Percentiles rank a stretch among this genome's conserved stretches.
Conservation (phyloP, 2,797 vertebrate genomes). For the Taenioides sp. region DNA sequence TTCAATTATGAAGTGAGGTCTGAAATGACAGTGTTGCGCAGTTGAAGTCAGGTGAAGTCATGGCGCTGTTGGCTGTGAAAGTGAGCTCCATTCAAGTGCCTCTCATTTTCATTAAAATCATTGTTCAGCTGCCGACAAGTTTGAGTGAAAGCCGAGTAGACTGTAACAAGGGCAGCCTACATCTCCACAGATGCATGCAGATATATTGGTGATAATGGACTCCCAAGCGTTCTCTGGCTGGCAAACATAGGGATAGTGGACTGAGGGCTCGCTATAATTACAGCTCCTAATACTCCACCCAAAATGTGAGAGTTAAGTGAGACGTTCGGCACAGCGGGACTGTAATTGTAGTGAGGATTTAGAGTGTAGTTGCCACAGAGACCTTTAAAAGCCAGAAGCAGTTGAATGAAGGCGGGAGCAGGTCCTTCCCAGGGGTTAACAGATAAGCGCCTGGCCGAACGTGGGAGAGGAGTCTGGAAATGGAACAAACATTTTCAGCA, state of each 20-base stretch:
- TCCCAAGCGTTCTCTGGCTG: neutral
- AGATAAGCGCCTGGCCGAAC: slow-evolving; percentile 29
- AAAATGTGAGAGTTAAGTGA: slow-evolving; percentile 14
- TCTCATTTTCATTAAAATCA: slow-evolving; percentile 25
- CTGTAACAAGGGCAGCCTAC: slow-evolving; percentile 7
- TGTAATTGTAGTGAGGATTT: slow-evolving; percentile 32
- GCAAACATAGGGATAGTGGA: neutral
- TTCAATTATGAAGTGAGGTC: neutral
- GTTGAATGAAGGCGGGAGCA: slow-evolving; percentile 29
- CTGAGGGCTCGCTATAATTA: neutral
- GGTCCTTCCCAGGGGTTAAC: slow-evolving; percentile 8
- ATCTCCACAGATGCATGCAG: slow-evolving; percentile 11
- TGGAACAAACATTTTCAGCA: slow-evolving; percentile 26
- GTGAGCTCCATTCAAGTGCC: slow-evolving; percentile 19
- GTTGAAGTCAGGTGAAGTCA: neutral
- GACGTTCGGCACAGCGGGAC: slow-evolving; percentile 23
- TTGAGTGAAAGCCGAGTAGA: slow-evolving; percentile 3
- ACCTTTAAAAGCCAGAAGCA: slow-evolving; percentile 16
- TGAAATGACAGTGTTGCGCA: neutral
- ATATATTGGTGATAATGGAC: neutral
- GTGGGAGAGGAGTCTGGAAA: slow-evolving; percentile 16
- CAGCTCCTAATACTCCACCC: slow-evolving; percentile 24
- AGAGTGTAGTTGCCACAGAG: slow-evolving; percentile 21
- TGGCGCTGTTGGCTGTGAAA: neutral
- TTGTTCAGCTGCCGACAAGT: slow-evolving; percentile 18